These are phyloP conservation scores for Hartigia nigra DNA, from an alignment of 2,888 invertebrate genomes.

Conservation along the genomic window DNA sequence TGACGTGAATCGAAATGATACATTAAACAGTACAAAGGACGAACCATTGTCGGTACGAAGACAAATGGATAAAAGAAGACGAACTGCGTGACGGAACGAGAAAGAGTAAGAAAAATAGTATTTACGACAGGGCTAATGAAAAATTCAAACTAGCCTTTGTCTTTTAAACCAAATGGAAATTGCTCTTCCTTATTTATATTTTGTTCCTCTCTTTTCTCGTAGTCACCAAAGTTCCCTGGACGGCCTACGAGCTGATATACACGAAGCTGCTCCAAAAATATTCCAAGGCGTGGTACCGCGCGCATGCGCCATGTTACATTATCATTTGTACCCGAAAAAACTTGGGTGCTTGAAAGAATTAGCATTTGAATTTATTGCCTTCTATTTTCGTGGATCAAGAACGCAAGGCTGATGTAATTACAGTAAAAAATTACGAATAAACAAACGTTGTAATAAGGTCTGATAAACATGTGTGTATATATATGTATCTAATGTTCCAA, in stretches of 20 bases:
- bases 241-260: background rate
- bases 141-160: background rate
- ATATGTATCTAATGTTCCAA: background rate
- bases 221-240: background rate
- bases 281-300: constrained; percentile 6
- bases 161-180: background rate
- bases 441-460: background rate
- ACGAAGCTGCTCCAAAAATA: background rate
- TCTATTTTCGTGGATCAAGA: background rate
- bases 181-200: background rate
- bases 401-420: background rate
- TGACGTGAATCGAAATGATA: background rate
- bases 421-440: background rate
- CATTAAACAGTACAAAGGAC: background rate
- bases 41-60: background rate
- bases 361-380: background rate
- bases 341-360: background rate
- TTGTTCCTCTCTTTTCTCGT: background rate
- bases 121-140: background rate
- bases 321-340: background rate
- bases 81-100: too few species aligned
- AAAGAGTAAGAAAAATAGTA: background rate
- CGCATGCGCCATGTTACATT: constrained; percentile 1
- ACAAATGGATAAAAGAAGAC: background rate
- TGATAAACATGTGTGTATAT: too few species aligned